Percentiles rank a stretch among this genome's conserved stretches.
Conservation (phyloP, 2,113 vertebrate species). For the Myotis brandtii region DNA sequence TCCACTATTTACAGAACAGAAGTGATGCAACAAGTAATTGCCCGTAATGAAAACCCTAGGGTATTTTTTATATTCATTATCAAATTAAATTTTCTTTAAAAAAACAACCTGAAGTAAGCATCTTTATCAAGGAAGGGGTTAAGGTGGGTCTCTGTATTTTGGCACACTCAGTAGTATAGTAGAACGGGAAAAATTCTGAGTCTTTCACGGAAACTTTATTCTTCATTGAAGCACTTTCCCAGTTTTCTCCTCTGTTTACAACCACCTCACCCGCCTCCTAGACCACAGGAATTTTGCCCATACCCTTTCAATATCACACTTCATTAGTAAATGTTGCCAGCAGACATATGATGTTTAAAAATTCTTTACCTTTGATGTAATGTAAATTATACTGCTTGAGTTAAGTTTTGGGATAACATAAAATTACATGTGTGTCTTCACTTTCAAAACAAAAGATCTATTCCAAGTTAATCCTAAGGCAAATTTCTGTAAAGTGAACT, state of each 20-base stretch:
- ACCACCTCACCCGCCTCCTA: constrained; percentile 45
- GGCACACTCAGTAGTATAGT: neutral
- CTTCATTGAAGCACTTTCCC: constrained; percentile 47
- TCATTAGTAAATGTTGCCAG: constrained; percentile 71
- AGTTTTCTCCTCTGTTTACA: constrained; percentile 63
- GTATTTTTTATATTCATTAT: neutral
- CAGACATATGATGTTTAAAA: constrained; percentile 67
- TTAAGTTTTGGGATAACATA: constrained; percentile 43
- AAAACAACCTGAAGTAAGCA: neutral
- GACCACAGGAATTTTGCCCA: constrained; percentile 65
- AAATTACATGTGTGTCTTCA: constrained; percentile 49
- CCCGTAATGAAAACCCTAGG: neutral
- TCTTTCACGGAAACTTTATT: constrained; percentile 54
- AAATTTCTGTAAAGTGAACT: constrained; percentile 61
- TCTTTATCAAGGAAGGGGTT: constrained; percentile 24
- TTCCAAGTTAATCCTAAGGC: constrained; percentile 38
- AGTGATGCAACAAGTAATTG: neutral
- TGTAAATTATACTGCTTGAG: constrained; percentile 56
- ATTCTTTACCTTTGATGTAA: constrained; percentile 70
- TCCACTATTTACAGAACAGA: constrained; percentile 16
- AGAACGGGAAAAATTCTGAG: constrained; percentile 1
- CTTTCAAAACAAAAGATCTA: constrained; percentile 57
- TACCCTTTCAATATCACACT: constrained; percentile 65
- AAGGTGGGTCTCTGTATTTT: neutral
- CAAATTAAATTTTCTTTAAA: constrained; percentile 47